A percentile compares a stretch with the other conserved stretches of the same genome.
Evolutionary conservation across 1,140 invertebrate genomes (phyloP).

Genomic region (Diplogasteroides magnus): DNA sequence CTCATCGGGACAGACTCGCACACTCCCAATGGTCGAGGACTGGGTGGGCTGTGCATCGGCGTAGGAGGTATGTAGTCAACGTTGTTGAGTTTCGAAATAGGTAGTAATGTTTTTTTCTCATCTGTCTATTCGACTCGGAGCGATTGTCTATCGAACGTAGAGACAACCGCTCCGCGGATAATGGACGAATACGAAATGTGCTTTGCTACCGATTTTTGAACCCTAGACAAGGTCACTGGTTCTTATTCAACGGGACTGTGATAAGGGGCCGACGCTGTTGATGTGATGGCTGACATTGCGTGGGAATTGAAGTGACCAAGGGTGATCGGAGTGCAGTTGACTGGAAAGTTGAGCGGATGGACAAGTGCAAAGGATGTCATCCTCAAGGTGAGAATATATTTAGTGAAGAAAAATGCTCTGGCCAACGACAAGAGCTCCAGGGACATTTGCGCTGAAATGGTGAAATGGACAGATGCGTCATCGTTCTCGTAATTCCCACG

Average conservation of each 20-base stretch:
- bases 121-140: no score
- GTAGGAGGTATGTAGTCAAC: background rate
- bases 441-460: background rate
- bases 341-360: conserved; percentile 89
- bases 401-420: no score
- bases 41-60: background rate
- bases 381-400: conserved; percentile 75
- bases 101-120: no score
- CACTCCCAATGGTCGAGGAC: conserved; percentile 81
- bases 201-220: no score
- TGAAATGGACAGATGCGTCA: background rate
- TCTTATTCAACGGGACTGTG: background rate
- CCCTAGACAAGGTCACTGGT: background rate
- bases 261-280: conserved; percentile 97
- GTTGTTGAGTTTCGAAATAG: no score
- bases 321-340: conserved; percentile 91
- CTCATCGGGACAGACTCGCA: conserved; percentile 97
- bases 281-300: conserved; percentile 99
- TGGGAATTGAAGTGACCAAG: conserved; percentile 99
- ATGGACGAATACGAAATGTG: no score
- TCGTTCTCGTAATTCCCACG: no score
- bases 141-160: no score
- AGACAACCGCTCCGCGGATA: no score
- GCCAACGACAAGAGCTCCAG: no score
- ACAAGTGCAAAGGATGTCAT: conserved; percentile 94